A percentile compares a stretch with the other conserved stretches of the same genome.
phyloP scores from a whole-genome alignment of 2,113 vertebrate genomes.

The Ophthalmolycus amberensis region DNA sequence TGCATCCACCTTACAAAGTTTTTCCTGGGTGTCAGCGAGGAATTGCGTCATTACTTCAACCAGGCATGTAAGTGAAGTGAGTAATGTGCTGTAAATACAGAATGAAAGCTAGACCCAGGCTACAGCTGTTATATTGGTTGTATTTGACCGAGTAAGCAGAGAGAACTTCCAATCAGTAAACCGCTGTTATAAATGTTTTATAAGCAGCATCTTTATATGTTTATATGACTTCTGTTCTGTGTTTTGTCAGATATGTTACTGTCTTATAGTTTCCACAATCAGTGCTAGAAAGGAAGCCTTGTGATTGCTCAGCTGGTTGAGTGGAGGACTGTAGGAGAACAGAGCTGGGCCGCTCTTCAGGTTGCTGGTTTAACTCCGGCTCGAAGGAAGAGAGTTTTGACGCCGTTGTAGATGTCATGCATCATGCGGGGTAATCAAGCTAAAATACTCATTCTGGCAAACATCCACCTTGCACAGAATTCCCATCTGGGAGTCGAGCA shows the following conservation, averaged over 20 bases:
- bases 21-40: background rate
- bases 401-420: background rate
- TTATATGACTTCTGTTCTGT: background rate
- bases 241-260: background rate
- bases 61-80: background rate
- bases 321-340: slow-evolving; percentile 84
- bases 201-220: background rate
- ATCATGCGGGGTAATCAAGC: background rate
- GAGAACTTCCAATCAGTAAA: background rate
- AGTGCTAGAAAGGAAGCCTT: slow-evolving; percentile 42
- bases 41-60: background rate
- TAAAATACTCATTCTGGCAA: background rate
- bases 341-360: background rate
- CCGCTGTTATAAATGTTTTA: background rate
- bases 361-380: slow-evolving; percentile 8
- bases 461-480: background rate
- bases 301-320: slow-evolving; percentile 91
- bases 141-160: background rate
- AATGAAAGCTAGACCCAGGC: background rate
- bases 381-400: background rate
- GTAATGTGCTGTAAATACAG: background rate
- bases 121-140: background rate
- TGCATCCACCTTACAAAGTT: background rate
- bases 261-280: background rate
- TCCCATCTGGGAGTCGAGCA: background rate